Percentiles rank a stretch among this genome's conserved stretches.
phyloP scores from a whole-genome alignment of 2,797 vertebrate genomes.

The Hafferia zeledoni region DNA sequence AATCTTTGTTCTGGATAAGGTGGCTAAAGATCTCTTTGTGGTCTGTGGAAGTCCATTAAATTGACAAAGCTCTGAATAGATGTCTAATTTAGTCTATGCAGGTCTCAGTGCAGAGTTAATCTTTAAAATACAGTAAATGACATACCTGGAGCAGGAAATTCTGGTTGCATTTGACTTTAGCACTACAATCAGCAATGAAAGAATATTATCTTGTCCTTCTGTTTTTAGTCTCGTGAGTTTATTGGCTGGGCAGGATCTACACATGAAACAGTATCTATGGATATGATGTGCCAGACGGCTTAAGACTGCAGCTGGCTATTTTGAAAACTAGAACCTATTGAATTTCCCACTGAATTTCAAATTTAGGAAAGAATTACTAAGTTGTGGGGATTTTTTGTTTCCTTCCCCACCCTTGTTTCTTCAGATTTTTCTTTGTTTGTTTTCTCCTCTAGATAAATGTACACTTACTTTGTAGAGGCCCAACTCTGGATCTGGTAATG shows the following conservation, averaged over 20 bases:
- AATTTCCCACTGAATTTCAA: not conserved
- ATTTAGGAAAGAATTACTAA: not conserved
- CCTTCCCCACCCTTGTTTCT: no score
- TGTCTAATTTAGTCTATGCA: not conserved
- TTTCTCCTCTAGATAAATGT: not conserved
- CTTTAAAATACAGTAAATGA: not conserved
- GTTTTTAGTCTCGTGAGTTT: not conserved
- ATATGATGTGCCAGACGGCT: not conserved
- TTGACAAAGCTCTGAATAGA: not conserved
- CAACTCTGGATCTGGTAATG: not conserved
- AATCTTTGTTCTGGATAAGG: not conserved
- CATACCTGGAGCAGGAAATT: not conserved
- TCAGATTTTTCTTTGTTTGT: not conserved
- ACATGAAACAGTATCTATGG: not conserved
- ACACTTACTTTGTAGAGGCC: not conserved
- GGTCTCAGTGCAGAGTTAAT: not conserved
- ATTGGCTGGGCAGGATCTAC: not conserved
- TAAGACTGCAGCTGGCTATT: not conserved
- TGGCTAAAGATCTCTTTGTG: not conserved
- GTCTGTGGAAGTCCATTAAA: not conserved
- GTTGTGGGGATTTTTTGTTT: not conserved
- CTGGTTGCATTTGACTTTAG: not conserved
- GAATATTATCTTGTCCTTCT: not conserved
- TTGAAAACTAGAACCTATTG: not conserved
- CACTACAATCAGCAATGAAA: not conserved